Conservation (phyloP, 1,140 invertebrate species). For the Saxidomus purpurata region DNA sequence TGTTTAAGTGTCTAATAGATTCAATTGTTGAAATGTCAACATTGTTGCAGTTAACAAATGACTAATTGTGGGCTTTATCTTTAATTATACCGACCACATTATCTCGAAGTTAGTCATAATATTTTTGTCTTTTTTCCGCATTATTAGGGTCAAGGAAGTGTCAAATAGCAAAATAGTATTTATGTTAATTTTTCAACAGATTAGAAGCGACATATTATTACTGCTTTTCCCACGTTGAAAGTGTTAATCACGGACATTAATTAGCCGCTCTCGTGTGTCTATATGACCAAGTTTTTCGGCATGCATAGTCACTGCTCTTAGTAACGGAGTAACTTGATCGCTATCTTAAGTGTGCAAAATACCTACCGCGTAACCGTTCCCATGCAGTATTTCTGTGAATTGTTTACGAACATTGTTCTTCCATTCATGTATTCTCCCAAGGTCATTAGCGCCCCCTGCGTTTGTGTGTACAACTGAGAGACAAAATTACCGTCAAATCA, state of each 20-base stretch:
- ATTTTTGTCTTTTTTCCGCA: background rate
- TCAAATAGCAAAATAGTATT: background rate
- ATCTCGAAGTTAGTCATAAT: slow-evolving; percentile 21
- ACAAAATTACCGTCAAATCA: no score
- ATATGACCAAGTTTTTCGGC: background rate
- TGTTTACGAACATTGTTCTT: no score
- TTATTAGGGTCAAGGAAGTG: slow-evolving; percentile 40
- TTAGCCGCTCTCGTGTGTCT: background rate
- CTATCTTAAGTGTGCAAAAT: no score
- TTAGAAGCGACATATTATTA: slow-evolving; percentile 9
- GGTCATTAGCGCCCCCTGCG: no score
- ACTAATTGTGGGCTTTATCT: slow-evolving; percentile 17
- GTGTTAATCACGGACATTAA: slow-evolving; percentile 16
- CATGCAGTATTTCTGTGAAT: no score
- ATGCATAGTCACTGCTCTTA: background rate
- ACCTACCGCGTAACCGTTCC: no score
- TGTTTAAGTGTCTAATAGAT: slow-evolving; percentile 29
- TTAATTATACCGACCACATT: slow-evolving; percentile 25
- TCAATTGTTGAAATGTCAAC: slow-evolving; percentile 39
- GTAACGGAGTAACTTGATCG: background rate
- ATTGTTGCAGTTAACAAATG: background rate
- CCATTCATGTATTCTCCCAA: no score
- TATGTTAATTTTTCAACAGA: slow-evolving; percentile 12
- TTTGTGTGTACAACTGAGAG: no score
- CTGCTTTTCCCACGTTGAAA: slow-evolving; percentile 1